phyloP scores from a whole-genome alignment of 2,888 invertebrate genomes.

The Platycnemis pennipes region DNA sequence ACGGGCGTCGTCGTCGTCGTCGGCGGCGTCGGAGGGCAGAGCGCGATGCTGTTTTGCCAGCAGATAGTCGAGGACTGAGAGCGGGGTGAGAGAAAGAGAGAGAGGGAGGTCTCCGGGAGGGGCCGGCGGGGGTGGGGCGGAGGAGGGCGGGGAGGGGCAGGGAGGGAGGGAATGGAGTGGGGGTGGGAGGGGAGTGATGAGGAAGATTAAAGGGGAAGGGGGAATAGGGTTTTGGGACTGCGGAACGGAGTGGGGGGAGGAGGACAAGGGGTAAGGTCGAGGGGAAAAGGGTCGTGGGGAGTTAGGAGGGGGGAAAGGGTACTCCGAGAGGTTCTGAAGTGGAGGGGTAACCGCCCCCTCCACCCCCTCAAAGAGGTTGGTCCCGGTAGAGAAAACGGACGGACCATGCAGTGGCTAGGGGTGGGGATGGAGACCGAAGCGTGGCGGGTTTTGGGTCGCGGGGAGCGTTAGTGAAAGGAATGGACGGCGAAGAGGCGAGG shows the following conservation, averaged over 20 bases:
- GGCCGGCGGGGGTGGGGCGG: not conserved
- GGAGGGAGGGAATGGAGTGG: not conserved
- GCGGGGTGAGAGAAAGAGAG: not conserved
- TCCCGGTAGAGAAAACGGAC: constrained; percentile 28
- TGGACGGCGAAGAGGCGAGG: not conserved
- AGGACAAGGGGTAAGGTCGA: no score
- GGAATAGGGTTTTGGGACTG: not conserved
- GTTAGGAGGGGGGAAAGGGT: not conserved
- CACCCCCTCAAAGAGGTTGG: constrained; percentile 11
- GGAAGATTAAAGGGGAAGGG: constrained; percentile 30
- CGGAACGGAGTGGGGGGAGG: not conserved
- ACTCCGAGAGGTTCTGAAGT: not conserved
- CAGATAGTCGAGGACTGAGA: constrained; percentile 65
- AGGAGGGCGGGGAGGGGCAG: not conserved
- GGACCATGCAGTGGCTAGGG: not conserved
- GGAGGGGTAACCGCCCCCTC: not conserved
- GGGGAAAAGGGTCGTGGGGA: not conserved
- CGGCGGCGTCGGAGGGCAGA: not conserved
- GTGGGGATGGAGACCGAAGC: not conserved
- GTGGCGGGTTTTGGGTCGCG: constrained; percentile 46
- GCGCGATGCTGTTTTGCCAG: constrained; percentile 64
- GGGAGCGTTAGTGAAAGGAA: constrained; percentile 55
- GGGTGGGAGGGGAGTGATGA: not conserved
- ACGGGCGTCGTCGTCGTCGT: no score
- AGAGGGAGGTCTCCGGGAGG: not conserved